phyloP scores from a whole-genome alignment of 2,797 vertebrate genomes.

The Enteromius viviparus region DNA sequence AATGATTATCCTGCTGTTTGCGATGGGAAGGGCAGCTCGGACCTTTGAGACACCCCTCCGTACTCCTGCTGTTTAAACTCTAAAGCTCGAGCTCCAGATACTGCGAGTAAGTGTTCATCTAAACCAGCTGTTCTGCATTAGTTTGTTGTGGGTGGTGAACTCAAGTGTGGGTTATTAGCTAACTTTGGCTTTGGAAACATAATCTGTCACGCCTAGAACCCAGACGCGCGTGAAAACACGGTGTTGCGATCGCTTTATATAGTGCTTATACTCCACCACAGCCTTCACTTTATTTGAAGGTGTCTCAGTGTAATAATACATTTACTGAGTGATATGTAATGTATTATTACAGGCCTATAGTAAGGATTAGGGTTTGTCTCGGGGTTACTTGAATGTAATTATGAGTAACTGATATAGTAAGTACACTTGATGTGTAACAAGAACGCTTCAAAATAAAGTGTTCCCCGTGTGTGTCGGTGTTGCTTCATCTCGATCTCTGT shows the following conservation, averaged over 20 bases:
- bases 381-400: not conserved
- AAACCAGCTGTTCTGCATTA: not conserved
- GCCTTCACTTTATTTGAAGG: not conserved
- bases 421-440: not conserved
- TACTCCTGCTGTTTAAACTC: not conserved
- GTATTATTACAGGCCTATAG: not conserved
- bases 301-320: not conserved
- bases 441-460: not conserved
- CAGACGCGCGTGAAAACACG: not conserved
- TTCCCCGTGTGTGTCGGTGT: not conserved
- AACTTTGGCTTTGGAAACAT: not conserved
- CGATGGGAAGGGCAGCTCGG: not conserved
- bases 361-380: not conserved
- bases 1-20: conserved; percentile 26
- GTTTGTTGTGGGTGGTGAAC: not conserved
- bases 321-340: not conserved
- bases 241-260: not conserved
- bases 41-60: conserved; percentile 3
- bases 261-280: too few relatives aligned
- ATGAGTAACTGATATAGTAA: not conserved
- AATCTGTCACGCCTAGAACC: not conserved
- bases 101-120: not conserved
- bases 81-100: not conserved
- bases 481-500: not conserved
- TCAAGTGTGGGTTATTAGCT: not conserved